These are phyloP conservation scores for Leptinotarsa texana DNA, from an alignment of 1,140 invertebrate species.

Conservation along the genomic window DNA sequence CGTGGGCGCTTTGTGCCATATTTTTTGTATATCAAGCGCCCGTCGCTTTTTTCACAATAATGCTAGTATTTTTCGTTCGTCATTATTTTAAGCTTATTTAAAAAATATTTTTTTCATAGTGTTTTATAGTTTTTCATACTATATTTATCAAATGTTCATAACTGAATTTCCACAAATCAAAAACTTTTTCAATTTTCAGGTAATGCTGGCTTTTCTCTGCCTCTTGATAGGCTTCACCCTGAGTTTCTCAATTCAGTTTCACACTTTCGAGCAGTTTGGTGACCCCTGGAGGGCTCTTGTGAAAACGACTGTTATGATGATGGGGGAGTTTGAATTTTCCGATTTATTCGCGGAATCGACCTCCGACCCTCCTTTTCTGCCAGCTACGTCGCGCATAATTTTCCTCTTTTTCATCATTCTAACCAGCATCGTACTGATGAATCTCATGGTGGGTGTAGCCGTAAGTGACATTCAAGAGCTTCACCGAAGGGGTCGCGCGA, in stretches of 20 bases:
- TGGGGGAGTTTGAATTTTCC: slow-evolving; percentile 63
- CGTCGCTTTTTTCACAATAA: no score
- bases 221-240: slow-evolving; percentile 63
- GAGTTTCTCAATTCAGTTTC: slow-evolving; percentile 61
- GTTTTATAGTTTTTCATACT: no score
- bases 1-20: no score
- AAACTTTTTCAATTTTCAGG: slow-evolving; percentile 43
- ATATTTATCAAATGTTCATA: no score
- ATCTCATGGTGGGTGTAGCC: slow-evolving; percentile 66
- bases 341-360: slow-evolving; percentile 49
- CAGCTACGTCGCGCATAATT: slow-evolving; percentile 55
- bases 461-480: slow-evolving; percentile 60
- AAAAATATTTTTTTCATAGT: no score
- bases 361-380: slow-evolving; percentile 13
- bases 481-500: slow-evolving; percentile 39
- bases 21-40: no score
- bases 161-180: no score
- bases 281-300: slow-evolving; percentile 57
- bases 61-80: no score
- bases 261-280: slow-evolving; percentile 54
- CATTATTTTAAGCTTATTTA: no score
- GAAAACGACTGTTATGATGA: slow-evolving; percentile 65
- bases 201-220: slow-evolving; percentile 59
- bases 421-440: slow-evolving; percentile 68
- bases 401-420: slow-evolving; percentile 65